These are phyloP conservation scores for Heliconius erato DNA, from an alignment of 2,888 invertebrate species.

Conservation along the genomic window DNA sequence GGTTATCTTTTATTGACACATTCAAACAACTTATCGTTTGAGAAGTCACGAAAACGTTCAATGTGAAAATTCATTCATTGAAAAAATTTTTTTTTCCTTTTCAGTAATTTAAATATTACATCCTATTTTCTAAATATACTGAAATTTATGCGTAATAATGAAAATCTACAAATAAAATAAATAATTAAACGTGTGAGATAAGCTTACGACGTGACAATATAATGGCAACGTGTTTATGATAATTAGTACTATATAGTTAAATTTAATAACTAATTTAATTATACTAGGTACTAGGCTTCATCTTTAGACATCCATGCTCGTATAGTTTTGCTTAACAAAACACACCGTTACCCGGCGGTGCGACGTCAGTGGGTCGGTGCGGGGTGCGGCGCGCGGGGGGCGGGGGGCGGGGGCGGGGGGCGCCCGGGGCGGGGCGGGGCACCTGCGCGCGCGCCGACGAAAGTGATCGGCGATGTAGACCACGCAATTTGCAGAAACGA, in stretches of 20 bases:
- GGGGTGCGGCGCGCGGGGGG: conserved; percentile 42
- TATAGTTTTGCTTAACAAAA: conserved; percentile 68
- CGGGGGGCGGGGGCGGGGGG: conserved; percentile 38
- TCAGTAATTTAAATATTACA: background rate
- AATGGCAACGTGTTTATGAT: no score
- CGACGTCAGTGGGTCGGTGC: conserved; percentile 48
- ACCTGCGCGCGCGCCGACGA: conserved; percentile 65
- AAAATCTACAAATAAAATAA: background rate
- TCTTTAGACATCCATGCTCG: conserved; percentile 51
- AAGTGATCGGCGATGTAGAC: conserved; percentile 63
- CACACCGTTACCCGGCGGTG: conserved; percentile 63
- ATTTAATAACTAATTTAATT: background rate
- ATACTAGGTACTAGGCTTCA: conserved; percentile 32
- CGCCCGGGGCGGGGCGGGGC: conserved; percentile 51
- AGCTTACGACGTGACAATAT: no score
- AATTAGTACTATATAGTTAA: background rate
- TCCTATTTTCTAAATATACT: background rate
- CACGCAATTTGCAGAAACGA: conserved; percentile 59
- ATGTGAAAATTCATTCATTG: conserved; percentile 25
- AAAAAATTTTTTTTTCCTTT: background rate
- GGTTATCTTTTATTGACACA: conserved; percentile 81
- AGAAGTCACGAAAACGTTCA: conserved; percentile 64
- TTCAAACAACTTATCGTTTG: conserved; percentile 81
- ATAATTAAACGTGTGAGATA: background rate
- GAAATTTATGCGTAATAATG: background rate